A percentile compares a stretch with the other conserved stretches of the same genome.
phyloP scores from a whole-genome alignment of 2,888 invertebrate species.

The Ischnus inquisitorius region DNA sequence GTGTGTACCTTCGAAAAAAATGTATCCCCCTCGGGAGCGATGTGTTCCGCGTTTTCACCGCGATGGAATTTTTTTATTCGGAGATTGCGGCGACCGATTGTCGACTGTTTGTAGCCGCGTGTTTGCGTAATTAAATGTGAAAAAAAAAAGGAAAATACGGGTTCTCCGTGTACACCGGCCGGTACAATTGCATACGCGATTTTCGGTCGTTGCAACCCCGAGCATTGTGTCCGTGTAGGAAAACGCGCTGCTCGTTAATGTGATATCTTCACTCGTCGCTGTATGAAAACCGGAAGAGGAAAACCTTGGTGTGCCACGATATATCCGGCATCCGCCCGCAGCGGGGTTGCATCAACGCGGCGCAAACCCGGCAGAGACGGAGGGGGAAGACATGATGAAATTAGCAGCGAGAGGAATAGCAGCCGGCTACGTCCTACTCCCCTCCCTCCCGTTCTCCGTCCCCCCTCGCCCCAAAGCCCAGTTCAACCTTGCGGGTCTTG shows the following conservation, averaged over 20 bases:
- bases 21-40: neutral
- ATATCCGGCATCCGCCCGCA: conserved; percentile 44
- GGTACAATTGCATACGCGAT: neutral
- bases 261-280: conserved; percentile 19
- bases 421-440: conserved; percentile 29
- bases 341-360: conserved; percentile 42
- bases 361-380: conserved; percentile 18
- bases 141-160: no score
- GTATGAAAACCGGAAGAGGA: conserved; percentile 40
- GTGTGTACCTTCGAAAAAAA: neutral
- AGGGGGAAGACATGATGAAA: conserved; percentile 37
- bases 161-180: neutral
- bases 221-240: neutral
- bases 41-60: neutral
- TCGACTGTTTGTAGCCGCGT: neutral
- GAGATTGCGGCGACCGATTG: neutral
- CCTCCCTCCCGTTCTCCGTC: no score
- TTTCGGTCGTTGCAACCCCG: neutral
- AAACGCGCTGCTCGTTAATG: neutral
- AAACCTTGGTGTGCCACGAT: conserved; percentile 42
- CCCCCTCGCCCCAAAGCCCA: no score
- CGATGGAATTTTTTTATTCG: neutral
- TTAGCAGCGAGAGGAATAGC: conserved; percentile 42
- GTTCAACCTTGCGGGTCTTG: neutral
- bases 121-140: no score